phyloP scores from a whole-genome alignment of 2,113 vertebrate genomes.

The Numenius arquata region DNA sequence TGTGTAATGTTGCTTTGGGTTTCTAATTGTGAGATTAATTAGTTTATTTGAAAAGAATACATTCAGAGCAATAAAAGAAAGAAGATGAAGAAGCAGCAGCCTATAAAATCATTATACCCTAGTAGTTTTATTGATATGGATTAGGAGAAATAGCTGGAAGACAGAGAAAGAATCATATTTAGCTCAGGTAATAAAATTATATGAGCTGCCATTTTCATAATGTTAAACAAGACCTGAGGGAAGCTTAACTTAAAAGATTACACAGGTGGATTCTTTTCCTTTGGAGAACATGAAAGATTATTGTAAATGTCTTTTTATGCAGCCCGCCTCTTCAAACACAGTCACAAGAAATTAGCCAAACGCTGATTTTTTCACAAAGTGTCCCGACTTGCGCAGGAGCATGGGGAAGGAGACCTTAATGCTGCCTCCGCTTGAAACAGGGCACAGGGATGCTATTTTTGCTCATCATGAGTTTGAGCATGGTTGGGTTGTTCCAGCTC shows the following conservation, averaged over 20 bases:
- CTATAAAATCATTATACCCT: constrained; percentile 34
- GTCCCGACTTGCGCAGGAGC: not conserved
- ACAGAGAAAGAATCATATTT: constrained; percentile 58
- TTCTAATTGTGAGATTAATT: constrained; percentile 40
- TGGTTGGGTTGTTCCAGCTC: not conserved
- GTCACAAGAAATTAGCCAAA: constrained; percentile 15
- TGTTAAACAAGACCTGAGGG: constrained; percentile 56
- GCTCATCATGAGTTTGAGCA: rapidly evolving
- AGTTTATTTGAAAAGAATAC: constrained; percentile 12
- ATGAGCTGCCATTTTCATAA: constrained; percentile 60
- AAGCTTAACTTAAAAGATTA: constrained; percentile 56
- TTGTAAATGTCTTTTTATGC: constrained; percentile 4
- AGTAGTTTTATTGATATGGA: constrained; percentile 46
- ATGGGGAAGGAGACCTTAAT: not conserved
- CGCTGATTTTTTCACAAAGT: not conserved
- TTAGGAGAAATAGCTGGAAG: constrained; percentile 53
- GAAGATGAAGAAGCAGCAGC: not conserved
- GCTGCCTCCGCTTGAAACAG: not conserved
- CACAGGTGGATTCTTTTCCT: constrained; percentile 45
- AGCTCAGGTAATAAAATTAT: constrained; percentile 57
- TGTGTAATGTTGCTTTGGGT: not conserved
- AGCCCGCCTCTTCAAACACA: constrained; percentile 16
- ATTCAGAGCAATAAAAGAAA: constrained; percentile 14
- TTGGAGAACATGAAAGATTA: constrained; percentile 44
- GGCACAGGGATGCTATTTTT: rapidly evolving